Evolutionary conservation across 2,797 vertebrate species (phyloP).

Genomic region (Megaceryle alcyon): DNA sequence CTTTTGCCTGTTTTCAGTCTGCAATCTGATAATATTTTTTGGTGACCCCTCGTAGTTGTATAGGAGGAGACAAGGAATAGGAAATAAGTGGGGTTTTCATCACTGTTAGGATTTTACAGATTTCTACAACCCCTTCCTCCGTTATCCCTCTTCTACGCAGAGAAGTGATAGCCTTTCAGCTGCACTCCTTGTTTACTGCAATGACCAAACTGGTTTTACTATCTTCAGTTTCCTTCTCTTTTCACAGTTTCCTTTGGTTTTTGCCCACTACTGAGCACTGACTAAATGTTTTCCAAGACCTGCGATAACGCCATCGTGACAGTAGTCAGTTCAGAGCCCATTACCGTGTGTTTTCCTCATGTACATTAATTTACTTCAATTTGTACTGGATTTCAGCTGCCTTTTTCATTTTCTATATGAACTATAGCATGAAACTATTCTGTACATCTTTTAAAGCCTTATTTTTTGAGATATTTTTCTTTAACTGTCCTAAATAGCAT

Average conservation of each 20-base stretch:
- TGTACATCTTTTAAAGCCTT: background rate
- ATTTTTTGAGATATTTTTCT: background rate
- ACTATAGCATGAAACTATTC: background rate
- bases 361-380: background rate
- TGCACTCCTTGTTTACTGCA: background rate
- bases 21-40: background rate
- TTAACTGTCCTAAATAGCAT: background rate
- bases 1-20: background rate
- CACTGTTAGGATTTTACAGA: background rate
- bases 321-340: background rate
- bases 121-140: background rate
- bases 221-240: background rate
- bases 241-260: background rate
- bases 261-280: background rate
- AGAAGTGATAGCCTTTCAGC: background rate
- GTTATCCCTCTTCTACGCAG: background rate
- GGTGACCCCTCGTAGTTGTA: background rate
- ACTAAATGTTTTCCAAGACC: background rate
- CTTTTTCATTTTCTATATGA: background rate
- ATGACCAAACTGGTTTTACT: background rate
- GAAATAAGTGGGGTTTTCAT: background rate
- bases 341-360: background rate
- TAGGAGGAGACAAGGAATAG: background rate
- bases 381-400: background rate
- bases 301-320: background rate